Evolutionary conservation across 2,797 vertebrate species (phyloP).

Genomic region (Premnoplex brunnescens): DNA sequence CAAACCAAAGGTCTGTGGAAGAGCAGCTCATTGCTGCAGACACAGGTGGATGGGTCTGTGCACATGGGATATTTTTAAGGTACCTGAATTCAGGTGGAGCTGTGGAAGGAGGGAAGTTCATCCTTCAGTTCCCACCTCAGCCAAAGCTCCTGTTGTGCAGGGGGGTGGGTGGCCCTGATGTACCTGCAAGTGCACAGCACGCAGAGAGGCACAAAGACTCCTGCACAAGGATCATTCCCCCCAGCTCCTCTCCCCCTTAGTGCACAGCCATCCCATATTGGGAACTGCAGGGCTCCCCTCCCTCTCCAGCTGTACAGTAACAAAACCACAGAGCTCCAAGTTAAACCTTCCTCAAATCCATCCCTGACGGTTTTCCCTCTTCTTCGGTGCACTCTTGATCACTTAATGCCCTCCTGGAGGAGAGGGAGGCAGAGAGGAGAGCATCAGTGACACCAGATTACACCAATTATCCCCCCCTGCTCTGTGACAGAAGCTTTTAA

Average conservation of each 20-base stretch:
- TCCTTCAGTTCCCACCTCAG: not conserved
- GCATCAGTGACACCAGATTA: not conserved
- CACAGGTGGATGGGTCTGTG: not conserved
- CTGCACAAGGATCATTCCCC: not conserved
- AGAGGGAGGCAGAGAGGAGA: not conserved
- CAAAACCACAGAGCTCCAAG: not conserved
- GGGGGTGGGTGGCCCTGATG: fast-evolving
- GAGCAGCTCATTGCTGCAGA: not conserved
- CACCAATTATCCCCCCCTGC: not conserved
- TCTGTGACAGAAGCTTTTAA: not conserved
- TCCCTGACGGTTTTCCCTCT: not conserved
- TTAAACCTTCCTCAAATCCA: not conserved
- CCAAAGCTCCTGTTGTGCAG: not conserved
- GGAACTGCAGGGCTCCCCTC: not conserved
- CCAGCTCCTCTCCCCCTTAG: not conserved
- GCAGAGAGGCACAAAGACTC: not conserved
- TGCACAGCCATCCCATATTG: fast-evolving
- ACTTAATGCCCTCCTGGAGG: not conserved
- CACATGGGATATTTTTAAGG: not conserved
- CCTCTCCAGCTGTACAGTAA: not conserved
- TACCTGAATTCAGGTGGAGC: not conserved
- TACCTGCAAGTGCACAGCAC: not conserved
- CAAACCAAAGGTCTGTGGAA: not conserved
- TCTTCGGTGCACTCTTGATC: not conserved
- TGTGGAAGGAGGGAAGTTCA: not conserved